Evolutionary conservation across 2,113 vertebrate species (phyloP).

Genomic region (Sebastes schlegelii): DNA sequence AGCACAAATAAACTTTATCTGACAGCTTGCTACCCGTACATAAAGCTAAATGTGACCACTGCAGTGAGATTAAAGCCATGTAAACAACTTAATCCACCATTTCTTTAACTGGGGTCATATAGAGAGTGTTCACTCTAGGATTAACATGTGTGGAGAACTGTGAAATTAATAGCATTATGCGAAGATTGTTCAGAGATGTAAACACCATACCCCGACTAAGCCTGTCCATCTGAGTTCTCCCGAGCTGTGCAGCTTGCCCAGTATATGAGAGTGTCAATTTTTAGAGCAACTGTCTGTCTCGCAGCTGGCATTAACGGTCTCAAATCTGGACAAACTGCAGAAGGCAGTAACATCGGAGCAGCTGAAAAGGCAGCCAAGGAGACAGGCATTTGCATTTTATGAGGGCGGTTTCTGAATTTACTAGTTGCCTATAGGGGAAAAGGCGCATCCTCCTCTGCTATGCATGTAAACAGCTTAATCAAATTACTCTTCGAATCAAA

Average conservation of each 20-base stretch:
- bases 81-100: slow-evolving; percentile 18
- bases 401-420: background rate
- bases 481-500: slow-evolving; percentile 73
- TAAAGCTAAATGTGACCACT: slow-evolving; percentile 21
- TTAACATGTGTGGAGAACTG: slow-evolving; percentile 41
- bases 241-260: slow-evolving; percentile 27
- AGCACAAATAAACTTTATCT: slow-evolving; percentile 31
- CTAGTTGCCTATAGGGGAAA: slow-evolving; percentile 42
- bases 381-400: slow-evolving; percentile 18
- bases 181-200: slow-evolving; percentile 38
- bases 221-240: slow-evolving; percentile 41
- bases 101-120: slow-evolving; percentile 15
- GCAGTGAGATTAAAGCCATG: slow-evolving; percentile 30
- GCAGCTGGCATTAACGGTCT: background rate
- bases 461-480: slow-evolving; percentile 73
- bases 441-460: slow-evolving; percentile 26
- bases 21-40: slow-evolving; percentile 39
- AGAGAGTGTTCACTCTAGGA: slow-evolving; percentile 23
- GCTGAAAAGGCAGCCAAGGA: slow-evolving; percentile 4
- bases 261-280: slow-evolving; percentile 17
- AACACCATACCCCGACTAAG: slow-evolving; percentile 51
- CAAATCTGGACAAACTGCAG: slow-evolving; percentile 22
- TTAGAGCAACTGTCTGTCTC: slow-evolving; percentile 21
- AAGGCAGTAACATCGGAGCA: background rate
- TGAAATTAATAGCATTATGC: slow-evolving; percentile 48